Evolutionary conservation across 2,113 vertebrate genomes (phyloP).

Genomic region (Bubo scandiacus): DNA sequence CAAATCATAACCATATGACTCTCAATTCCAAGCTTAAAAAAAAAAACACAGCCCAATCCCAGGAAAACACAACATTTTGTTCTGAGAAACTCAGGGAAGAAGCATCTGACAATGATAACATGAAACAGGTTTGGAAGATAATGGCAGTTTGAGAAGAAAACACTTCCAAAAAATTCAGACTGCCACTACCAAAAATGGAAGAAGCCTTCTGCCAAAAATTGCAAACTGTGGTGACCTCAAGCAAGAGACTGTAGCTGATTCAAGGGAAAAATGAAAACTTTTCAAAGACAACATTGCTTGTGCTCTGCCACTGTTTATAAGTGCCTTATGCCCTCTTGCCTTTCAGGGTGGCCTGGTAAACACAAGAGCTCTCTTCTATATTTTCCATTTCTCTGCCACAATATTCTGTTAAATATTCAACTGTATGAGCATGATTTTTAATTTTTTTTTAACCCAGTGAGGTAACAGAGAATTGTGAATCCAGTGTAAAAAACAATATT

Average conservation of each 20-base stretch:
- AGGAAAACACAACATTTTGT: slow-evolving; percentile 66
- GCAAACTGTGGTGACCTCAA: slow-evolving; percentile 87
- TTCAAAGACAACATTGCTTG: slow-evolving; percentile 77
- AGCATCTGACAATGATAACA: slow-evolving; percentile 96
- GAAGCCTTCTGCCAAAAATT: slow-evolving; percentile 84
- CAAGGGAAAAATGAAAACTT: slow-evolving; percentile 77
- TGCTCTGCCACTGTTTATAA: slow-evolving; percentile 71
- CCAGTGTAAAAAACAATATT: not conserved
- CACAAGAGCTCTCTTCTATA: slow-evolving; percentile 68
- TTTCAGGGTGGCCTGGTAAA: slow-evolving; percentile 74
- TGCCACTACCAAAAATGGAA: slow-evolving; percentile 96
- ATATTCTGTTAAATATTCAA: slow-evolving; percentile 73
- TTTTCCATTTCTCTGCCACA: slow-evolving; percentile 54
- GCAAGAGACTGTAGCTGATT: slow-evolving; percentile 76
- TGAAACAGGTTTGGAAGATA: slow-evolving; percentile 93
- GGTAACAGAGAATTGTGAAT: not conserved
- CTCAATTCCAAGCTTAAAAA: slow-evolving; percentile 82
- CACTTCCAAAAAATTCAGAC: slow-evolving; percentile 79
- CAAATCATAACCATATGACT: slow-evolving; percentile 99
- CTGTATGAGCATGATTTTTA: not conserved
- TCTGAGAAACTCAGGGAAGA: slow-evolving; percentile 87
- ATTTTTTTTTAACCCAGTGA: not conserved
- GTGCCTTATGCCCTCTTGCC: slow-evolving; percentile 71
- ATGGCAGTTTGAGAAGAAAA: slow-evolving; percentile 79
- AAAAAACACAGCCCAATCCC: not conserved